Percentiles rank a stretch among this genome's conserved stretches.
Conservation (phyloP, 2,113 vertebrate genomes). For the Camelus dromedarius region DNA sequence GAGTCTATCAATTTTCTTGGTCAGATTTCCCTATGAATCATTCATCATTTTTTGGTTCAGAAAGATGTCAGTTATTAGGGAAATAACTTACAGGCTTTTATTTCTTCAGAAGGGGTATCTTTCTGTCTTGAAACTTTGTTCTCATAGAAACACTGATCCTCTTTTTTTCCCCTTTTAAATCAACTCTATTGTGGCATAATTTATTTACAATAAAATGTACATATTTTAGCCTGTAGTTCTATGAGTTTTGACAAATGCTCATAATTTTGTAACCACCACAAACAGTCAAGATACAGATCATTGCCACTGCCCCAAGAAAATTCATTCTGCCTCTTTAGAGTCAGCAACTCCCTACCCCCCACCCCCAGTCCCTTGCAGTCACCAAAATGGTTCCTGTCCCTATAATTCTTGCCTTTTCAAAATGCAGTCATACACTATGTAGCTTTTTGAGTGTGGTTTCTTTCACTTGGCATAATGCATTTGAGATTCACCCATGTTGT, state of each 20-base stretch:
- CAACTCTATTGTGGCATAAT: neutral
- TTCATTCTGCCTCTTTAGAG: neutral
- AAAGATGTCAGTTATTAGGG: neutral
- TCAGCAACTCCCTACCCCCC: neutral
- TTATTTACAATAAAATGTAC: neutral
- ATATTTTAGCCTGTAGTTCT: neutral
- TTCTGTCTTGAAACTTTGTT: constrained; percentile 33
- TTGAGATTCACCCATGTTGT: neutral
- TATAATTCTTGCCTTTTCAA: neutral
- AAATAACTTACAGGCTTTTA: neutral
- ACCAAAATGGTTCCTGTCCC: neutral
- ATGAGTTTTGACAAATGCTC: neutral
- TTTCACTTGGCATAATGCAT: neutral
- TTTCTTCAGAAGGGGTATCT: neutral
- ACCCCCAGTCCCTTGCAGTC: neutral
- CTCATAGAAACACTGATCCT: neutral
- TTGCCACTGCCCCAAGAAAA: neutral
- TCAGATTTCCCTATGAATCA: constrained; percentile 15
- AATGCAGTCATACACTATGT: neutral
- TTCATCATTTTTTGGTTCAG: neutral
- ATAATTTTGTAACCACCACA: neutral
- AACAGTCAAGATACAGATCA: neutral
- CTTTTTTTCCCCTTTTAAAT: neutral
- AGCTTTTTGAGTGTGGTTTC: neutral
- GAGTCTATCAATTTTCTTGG: neutral